Conservation (phyloP, 2,113 vertebrate genomes). For the Forbesichthys agassizii region DNA sequence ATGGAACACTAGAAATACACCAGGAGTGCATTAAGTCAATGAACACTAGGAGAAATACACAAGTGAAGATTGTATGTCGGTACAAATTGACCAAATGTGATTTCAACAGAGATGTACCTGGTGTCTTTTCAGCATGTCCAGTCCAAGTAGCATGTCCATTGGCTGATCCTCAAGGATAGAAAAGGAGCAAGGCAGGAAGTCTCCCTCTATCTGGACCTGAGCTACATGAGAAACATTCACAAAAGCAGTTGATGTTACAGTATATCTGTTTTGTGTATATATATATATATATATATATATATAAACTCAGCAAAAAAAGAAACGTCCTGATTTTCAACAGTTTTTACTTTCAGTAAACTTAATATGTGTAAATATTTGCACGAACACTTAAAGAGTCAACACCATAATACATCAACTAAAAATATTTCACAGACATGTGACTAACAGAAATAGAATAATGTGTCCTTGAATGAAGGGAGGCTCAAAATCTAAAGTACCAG, state of each 20-base stretch:
- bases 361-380: too few relatives aligned
- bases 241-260: not conserved
- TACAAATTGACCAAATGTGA: not conserved
- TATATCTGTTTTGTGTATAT: not conserved
- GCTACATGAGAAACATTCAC: constrained; percentile 73
- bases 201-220: constrained; percentile 98
- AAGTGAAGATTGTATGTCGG: not conserved
- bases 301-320: too few relatives aligned
- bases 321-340: too few relatives aligned
- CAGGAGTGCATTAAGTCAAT: constrained; percentile 84
- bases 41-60: constrained; percentile 77
- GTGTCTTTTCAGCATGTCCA: constrained; percentile 98
- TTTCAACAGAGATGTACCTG: constrained; percentile 78
- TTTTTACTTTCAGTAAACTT: too few relatives aligned
- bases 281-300: not conserved
- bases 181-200: constrained; percentile 96
- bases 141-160: constrained; percentile 98
- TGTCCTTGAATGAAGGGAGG: too few relatives aligned
- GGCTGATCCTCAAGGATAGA: constrained; percentile 98
- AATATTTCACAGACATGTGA: too few relatives aligned
- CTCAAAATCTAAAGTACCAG: too few relatives aligned
- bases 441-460: too few relatives aligned
- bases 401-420: too few relatives aligned
- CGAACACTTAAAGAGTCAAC: too few relatives aligned
- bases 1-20: too few relatives aligned